These are phyloP conservation scores for Zeuzera pyrina DNA, from an alignment of 2,888 invertebrate genomes.

Conservation along the genomic window DNA sequence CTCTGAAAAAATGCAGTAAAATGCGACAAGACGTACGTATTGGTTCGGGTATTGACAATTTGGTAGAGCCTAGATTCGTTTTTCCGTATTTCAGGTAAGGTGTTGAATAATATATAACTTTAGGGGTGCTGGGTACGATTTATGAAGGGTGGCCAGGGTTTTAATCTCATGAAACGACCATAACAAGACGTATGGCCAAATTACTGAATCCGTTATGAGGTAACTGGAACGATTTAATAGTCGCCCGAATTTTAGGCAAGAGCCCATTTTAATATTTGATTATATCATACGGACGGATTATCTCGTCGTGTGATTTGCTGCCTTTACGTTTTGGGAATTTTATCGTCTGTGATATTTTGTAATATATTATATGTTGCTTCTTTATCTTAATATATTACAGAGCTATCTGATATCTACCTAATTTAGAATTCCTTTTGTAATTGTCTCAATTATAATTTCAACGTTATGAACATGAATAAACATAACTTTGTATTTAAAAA, in stretches of 20 bases:
- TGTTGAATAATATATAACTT: constrained; percentile 59
- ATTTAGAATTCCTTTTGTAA: too few species aligned
- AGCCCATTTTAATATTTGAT: constrained; percentile 48
- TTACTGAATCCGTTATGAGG: constrained; percentile 66
- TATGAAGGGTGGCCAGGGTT: constrained; percentile 65
- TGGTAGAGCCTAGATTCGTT: constrained; percentile 43
- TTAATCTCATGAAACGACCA: constrained; percentile 66
- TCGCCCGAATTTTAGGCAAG: constrained; percentile 46
- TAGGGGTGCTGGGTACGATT: constrained; percentile 53
- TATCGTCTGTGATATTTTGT: too few species aligned
- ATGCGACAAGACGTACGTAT: constrained; percentile 17
- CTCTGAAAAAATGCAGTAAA: constrained; percentile 37
- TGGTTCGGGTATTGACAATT: constrained; percentile 44
- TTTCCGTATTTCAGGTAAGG: constrained; percentile 42
- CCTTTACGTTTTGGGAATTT: constrained; percentile 19
- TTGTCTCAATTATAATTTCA: too few species aligned
- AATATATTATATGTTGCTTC: too few species aligned
- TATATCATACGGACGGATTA: constrained; percentile 33
- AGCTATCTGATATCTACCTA: too few species aligned
- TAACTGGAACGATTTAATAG: constrained; percentile 54
- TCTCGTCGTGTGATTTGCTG: constrained; percentile 31
- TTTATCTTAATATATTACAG: too few species aligned
- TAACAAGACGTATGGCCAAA: constrained; percentile 69
- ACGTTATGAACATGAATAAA: too few species aligned
- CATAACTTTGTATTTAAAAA: too few species aligned